Percentiles rank a stretch among this genome's conserved stretches.
Conservation (phyloP, 2,888 invertebrate species). For the Tachina lurida region DNA sequence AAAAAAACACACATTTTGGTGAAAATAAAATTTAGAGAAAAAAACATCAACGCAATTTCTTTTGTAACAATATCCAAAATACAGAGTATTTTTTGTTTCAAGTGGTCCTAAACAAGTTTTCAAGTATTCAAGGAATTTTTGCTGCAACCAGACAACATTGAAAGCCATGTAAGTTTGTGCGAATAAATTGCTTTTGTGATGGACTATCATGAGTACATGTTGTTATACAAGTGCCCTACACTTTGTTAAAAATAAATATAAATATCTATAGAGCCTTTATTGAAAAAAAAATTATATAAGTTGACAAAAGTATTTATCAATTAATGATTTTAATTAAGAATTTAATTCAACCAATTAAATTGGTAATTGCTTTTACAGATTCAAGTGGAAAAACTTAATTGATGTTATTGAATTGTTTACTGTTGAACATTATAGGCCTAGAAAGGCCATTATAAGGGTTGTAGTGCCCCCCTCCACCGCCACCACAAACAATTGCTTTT, state of each 20-base stretch:
- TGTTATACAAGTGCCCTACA: background rate
- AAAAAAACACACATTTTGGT: background rate
- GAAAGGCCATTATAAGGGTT: too few relatives aligned
- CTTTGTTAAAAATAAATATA: background rate
- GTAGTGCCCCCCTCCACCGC: too few relatives aligned
- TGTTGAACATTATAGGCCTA: too few relatives aligned
- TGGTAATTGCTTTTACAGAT: too few relatives aligned
- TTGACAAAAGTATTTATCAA: too few relatives aligned
- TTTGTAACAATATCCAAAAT: constrained; percentile 15
- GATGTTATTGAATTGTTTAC: too few relatives aligned
- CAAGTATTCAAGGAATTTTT: constrained; percentile 61
- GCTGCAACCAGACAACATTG: constrained; percentile 44
- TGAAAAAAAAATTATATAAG: too few relatives aligned
- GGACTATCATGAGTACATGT: background rate
- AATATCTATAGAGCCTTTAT: background rate
- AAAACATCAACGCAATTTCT: constrained; percentile 13
- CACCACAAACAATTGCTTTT: too few relatives aligned
- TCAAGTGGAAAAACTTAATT: too few relatives aligned
- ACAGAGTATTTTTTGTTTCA: background rate
- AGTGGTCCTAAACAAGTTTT: constrained; percentile 59
- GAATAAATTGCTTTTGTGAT: background rate
- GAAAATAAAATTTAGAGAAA: constrained; percentile 6
- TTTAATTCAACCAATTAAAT: too few relatives aligned
- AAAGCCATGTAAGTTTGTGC: constrained; percentile 52
- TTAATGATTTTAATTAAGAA: too few relatives aligned